Evolutionary conservation across 2,797 vertebrate genomes (phyloP).

Genomic region (Anabacerthia variegaticeps): DNA sequence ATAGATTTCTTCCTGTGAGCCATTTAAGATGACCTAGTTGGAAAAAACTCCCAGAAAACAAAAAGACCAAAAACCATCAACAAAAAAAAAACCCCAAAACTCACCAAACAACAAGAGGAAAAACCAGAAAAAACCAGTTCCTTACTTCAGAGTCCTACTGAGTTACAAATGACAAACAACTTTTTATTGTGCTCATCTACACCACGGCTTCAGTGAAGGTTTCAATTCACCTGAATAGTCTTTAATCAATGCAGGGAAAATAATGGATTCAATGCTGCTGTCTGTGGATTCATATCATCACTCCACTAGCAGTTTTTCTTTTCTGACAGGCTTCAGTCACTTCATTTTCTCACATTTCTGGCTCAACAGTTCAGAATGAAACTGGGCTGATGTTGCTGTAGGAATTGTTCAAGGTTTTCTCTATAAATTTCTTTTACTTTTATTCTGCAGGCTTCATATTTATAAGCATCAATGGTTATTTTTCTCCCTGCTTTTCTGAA

Average conservation of each 20-base stretch:
- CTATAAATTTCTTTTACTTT: slow-evolving; percentile 51
- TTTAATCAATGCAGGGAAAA: slow-evolving; percentile 44
- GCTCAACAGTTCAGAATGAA: slow-evolving; percentile 54
- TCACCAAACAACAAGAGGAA: no score
- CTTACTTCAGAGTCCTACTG: background rate
- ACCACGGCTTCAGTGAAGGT: slow-evolving; percentile 9
- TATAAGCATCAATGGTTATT: slow-evolving; percentile 45
- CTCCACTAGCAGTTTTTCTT: slow-evolving; percentile 46
- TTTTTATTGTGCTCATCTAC: slow-evolving; percentile 2
- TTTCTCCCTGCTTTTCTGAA: slow-evolving; percentile 28
- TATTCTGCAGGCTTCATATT: slow-evolving; percentile 41
- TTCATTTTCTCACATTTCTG: slow-evolving; percentile 67
- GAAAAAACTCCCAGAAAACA: background rate
- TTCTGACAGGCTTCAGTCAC: slow-evolving; percentile 65
- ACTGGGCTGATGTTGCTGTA: slow-evolving; percentile 15
- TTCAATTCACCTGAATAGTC: slow-evolving; percentile 32
- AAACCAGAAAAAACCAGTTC: background rate
- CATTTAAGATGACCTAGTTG: background rate
- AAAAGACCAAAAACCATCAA: background rate
- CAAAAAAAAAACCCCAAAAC: background rate
- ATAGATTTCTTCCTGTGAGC: background rate
- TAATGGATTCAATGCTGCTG: background rate
- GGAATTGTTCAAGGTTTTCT: slow-evolving; percentile 62
- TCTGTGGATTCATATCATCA: slow-evolving; percentile 22
- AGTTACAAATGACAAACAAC: background rate